Evolutionary conservation across 1,140 invertebrate species (phyloP).

Genomic region (Ruditapes philippinarum): DNA sequence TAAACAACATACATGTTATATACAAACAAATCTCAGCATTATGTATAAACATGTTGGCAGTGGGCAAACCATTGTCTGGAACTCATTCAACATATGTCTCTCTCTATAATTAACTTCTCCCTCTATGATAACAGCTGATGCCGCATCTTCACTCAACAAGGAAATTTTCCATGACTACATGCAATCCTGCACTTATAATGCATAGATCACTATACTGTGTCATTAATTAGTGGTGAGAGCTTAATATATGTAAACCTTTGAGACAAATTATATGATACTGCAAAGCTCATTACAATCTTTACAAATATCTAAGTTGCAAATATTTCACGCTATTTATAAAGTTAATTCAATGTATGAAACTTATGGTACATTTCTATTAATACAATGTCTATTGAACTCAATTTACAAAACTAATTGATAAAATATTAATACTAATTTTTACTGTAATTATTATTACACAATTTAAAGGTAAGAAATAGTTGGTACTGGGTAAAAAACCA

Average conservation of each 20-base stretch:
- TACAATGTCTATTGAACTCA: too few species aligned
- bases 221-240: too few species aligned
- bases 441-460: too few species aligned
- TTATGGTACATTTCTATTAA: not conserved
- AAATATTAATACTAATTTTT: too few species aligned
- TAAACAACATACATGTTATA: slow-evolving; percentile 13
- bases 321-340: not conserved
- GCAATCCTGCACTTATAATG: too few species aligned
- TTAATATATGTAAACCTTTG: too few species aligned
- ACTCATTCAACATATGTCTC: slow-evolving; percentile 12
- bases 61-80: slow-evolving; percentile 39
- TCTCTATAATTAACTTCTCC: not conserved
- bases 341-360: not conserved
- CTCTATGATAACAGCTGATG: not conserved
- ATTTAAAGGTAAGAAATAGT: too few species aligned
- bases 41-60: slow-evolving; percentile 41
- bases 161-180: slow-evolving; percentile 1
- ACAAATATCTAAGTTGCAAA: not conserved
- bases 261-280: too few species aligned
- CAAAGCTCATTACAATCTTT: too few species aligned
- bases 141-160: not conserved
- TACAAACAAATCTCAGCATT: not conserved
- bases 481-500: too few species aligned
- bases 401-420: too few species aligned
- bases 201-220: too few species aligned